Conservation (phyloP, 2,113 vertebrate genomes). For the Grammomys surdaster region DNA sequence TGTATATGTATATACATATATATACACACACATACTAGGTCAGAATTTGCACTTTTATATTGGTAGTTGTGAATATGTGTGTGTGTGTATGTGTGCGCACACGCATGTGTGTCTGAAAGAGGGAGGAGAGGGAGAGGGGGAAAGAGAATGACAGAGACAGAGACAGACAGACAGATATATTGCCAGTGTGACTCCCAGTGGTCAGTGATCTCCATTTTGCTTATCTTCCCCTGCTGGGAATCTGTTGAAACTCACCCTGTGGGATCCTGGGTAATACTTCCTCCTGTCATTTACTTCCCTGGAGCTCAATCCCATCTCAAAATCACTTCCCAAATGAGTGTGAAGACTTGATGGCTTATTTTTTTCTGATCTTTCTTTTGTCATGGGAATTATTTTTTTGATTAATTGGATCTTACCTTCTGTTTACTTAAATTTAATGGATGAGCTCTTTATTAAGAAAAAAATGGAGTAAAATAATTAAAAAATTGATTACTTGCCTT, state of each 20-base stretch:
- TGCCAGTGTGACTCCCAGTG: neutral
- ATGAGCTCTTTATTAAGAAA: neutral
- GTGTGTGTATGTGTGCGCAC: neutral
- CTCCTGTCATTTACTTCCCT: neutral
- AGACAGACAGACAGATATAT: too few relatives aligned
- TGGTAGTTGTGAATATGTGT: neutral
- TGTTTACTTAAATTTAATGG: constrained; percentile 40
- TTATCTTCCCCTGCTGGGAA: neutral
- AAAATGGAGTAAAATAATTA: constrained; percentile 30
- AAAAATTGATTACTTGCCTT: constrained; percentile 60
- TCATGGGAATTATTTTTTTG: constrained; percentile 6
- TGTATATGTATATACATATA: neutral
- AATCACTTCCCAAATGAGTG: neutral
- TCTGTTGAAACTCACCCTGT: neutral
- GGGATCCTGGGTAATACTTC: neutral
- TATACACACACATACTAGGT: too few relatives aligned
- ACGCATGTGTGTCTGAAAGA: too few relatives aligned
- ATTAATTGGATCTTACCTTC: constrained; percentile 23
- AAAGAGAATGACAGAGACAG: neutral
- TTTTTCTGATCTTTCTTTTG: constrained; percentile 47
- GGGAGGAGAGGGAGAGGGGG: too few relatives aligned
- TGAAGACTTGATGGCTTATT: neutral
- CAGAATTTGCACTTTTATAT: neutral
- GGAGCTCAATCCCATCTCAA: neutral
- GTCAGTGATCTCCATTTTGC: neutral